Base-by-base conservation (phyloP, 1,140 invertebrate genomes). In the Myzus persicae region DNA sequence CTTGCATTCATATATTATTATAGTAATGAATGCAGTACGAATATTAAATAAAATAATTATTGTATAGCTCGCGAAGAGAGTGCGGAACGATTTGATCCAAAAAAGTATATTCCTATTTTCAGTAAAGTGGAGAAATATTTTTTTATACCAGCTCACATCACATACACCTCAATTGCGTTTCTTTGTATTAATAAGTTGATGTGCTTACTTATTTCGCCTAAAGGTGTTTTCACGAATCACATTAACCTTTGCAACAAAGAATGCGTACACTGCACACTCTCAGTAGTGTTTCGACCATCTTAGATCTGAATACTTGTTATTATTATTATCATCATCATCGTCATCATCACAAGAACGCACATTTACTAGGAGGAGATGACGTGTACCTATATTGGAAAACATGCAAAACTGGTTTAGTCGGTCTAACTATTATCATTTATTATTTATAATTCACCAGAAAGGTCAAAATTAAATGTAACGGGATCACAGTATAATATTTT, bases 401-500 rank as follows among this genome's bases (percentile, higher is more conserved):
- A 44, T n/a, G 54, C 54, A 82, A 93, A 93, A 93, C 91, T 84
- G 81, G 91, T 93, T 93, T 93, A 38, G 81, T 85, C 22, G 44
- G 46, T 84, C 40, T 9, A 20, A 42, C 54, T 91, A 90, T 67
- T 46, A 91, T 59, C 36, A 42, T 59, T n/a, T 54, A 38, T 40
- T 84, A 85, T 84, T n/a, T 85, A 48, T 40, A 84, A 93, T 85
- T 40, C 8, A 46, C 38, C 44, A 48, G 46, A 93, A 82, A 93
- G 81, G 81, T 93, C 81, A 93, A 93, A 93, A 81, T 91, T 91
- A 91, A 93, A 84, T 40, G 44, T 93, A 93, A 93, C 91, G 91
- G 81, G 81, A 93, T 93, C 46, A 42, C 26, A 8, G 89, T 42
- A 90, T 90, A 67, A 67, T 44, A 42, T 67, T 90, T 26, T 90